phyloP scores from a whole-genome alignment of 2,113 vertebrate species.

The Dasyprocta punctata region DNA sequence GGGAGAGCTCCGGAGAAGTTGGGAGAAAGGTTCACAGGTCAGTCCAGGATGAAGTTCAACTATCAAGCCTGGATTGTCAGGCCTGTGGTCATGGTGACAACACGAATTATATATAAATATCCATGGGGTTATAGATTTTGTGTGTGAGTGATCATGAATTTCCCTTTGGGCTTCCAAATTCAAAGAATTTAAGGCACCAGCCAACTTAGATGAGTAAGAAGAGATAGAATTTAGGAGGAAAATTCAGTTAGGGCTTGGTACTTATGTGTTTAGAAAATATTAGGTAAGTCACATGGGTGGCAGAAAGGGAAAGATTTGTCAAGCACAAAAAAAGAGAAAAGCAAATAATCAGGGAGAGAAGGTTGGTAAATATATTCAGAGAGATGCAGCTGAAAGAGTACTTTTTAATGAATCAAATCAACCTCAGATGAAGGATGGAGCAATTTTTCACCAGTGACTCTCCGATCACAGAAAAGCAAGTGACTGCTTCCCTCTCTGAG shows the following conservation, averaged over 20 bases:
- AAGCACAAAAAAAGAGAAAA: not conserved
- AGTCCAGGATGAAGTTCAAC: not conserved
- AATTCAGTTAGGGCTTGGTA: not conserved
- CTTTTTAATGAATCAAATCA: not conserved
- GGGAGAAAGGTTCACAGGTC: not conserved
- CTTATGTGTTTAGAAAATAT: not conserved
- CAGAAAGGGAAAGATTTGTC: not conserved
- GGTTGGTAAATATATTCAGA: not conserved
- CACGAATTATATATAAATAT: not conserved
- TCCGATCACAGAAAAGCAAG: not conserved
- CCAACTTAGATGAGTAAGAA: not conserved
- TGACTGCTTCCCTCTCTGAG: not conserved
- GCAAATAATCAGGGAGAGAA: not conserved
- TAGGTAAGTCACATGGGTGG: not conserved
- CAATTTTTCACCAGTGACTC: not conserved
- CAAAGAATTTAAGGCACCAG: not conserved
- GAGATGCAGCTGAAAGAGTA: not conserved
- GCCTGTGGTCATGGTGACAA: not conserved
- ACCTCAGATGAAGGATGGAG: not conserved
- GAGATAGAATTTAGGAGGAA: constrained; percentile 33
- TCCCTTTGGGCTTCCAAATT: not conserved
- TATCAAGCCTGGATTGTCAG: not conserved
- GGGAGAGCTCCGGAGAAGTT: not conserved
- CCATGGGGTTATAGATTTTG: not conserved
- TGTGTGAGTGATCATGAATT: accelerated